Conservation (phyloP, 2,113 vertebrate genomes). For the Dascyllus trimaculatus region DNA sequence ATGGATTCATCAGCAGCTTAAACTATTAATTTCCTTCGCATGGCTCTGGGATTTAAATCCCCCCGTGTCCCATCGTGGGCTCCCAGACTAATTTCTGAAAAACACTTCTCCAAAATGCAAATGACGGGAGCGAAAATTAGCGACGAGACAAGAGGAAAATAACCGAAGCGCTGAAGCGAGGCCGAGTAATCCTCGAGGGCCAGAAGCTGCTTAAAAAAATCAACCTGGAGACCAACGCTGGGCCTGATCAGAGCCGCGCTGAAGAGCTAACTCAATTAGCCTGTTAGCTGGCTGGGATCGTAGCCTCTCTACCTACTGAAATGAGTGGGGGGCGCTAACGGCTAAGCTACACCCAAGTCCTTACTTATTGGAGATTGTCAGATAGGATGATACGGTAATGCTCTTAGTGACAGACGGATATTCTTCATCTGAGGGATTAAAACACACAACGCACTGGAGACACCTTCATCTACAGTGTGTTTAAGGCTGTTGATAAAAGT, state of each 20-base stretch:
- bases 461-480: not conserved
- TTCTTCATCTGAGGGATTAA: slow-evolving; percentile 15
- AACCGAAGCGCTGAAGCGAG: not conserved
- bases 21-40: slow-evolving; percentile 36
- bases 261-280: slow-evolving; percentile 45
- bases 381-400: not conserved
- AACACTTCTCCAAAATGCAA: slow-evolving; percentile 26
- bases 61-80: not conserved
- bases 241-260: slow-evolving; percentile 37
- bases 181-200: slow-evolving; percentile 26
- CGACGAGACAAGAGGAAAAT: slow-evolving; percentile 19
- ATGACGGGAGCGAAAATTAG: slow-evolving; percentile 7
- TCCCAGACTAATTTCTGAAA: slow-evolving; percentile 16
- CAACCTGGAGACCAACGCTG: slow-evolving; percentile 42
- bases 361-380: slow-evolving; percentile 1
- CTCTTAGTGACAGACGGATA: slow-evolving; percentile 7
- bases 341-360: slow-evolving; percentile 17
- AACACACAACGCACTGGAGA: not conserved
- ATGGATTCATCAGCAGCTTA: slow-evolving; percentile 39
- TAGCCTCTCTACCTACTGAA: slow-evolving; percentile 20
- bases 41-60: slow-evolving; percentile 51
- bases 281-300: slow-evolving; percentile 35
- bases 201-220: slow-evolving; percentile 46
- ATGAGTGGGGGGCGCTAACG: slow-evolving; percentile 14
- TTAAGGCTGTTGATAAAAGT: no score